A percentile compares a stretch with the other conserved stretches of the same genome.
Evolutionary conservation across 2,797 vertebrate genomes (phyloP).

Genomic region (Liparis tanakae): DNA sequence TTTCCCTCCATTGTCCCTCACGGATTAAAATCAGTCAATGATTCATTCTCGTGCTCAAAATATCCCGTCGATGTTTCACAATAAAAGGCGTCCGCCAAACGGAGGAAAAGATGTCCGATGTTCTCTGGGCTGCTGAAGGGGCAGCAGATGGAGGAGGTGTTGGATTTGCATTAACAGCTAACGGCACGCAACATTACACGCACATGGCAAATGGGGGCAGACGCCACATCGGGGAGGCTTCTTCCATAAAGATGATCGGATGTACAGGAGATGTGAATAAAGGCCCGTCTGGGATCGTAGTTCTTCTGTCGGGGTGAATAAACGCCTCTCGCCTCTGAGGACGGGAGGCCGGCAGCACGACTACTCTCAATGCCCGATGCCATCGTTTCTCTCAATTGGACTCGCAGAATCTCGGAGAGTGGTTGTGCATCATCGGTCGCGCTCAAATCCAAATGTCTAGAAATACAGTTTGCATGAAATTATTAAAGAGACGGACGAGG

Average conservation of each 20-base stretch:
- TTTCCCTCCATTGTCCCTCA: neutral
- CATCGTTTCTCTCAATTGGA: neutral
- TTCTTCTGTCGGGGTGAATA: neutral
- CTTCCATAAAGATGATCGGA: slow-evolving; percentile 23
- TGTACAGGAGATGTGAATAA: slow-evolving; percentile 23
- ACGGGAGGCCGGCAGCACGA: neutral
- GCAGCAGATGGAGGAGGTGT: slow-evolving; percentile 34
- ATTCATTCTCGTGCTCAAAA: neutral
- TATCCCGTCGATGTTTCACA: slow-evolving; percentile 34
- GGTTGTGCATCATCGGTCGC: slow-evolving; percentile 2
- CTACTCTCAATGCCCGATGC: neutral
- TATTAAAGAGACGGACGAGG: slow-evolving; percentile 9
- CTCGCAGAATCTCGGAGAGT: neutral
- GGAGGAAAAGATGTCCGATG: neutral
- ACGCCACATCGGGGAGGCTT: slow-evolving; percentile 17
- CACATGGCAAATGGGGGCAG: slow-evolving; percentile 11
- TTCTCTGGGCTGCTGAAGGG: slow-evolving; percentile 4
- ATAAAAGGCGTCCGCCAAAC: slow-evolving; percentile 18
- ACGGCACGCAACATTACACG: slow-evolving; percentile 17
- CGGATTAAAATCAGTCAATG: neutral
- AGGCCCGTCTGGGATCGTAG: slow-evolving; percentile 4
- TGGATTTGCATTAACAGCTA: slow-evolving; percentile 27
- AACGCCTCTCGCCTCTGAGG: neutral
- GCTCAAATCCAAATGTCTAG: slow-evolving; percentile 20
- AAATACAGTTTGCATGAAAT: slow-evolving; percentile 24